Evolutionary conservation across 2,113 vertebrate genomes (phyloP).

Genomic region (Anhinga rufa): DNA sequence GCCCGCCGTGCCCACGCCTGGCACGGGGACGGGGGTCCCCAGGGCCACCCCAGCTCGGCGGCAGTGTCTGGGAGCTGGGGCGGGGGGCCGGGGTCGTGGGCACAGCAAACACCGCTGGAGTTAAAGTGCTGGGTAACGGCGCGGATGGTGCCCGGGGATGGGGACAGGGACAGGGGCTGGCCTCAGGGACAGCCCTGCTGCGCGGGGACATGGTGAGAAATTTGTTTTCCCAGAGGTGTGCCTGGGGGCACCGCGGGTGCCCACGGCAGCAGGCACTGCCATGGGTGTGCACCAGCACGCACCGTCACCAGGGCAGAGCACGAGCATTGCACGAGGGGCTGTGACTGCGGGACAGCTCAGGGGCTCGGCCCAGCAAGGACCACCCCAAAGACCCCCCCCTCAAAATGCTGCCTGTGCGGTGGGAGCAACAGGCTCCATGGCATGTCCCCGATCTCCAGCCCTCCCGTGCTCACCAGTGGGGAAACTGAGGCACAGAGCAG

Average conservation of each 20-base stretch:
- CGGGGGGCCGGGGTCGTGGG: neutral
- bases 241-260: neutral
- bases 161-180: neutral
- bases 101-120: conserved; percentile 39
- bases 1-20: conserved; percentile 39
- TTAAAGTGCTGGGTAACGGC: conserved; percentile 61
- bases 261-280: neutral
- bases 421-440: neutral
- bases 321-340: neutral
- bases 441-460: neutral
- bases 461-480: neutral
- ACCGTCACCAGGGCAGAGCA: neutral
- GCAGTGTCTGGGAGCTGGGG: neutral
- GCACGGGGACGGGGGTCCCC: conserved; percentile 19
- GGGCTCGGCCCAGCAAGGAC: neutral
- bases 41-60: neutral
- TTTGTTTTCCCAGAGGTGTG: neutral
- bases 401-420: neutral
- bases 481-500: neutral
- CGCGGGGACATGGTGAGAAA: neutral
- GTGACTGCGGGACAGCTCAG: neutral
- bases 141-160: neutral
- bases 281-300: neutral
- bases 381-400: neutral
- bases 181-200: neutral